phyloP scores from a whole-genome alignment of 2,888 invertebrate genomes.

The Epirrhoe alternata region DNA sequence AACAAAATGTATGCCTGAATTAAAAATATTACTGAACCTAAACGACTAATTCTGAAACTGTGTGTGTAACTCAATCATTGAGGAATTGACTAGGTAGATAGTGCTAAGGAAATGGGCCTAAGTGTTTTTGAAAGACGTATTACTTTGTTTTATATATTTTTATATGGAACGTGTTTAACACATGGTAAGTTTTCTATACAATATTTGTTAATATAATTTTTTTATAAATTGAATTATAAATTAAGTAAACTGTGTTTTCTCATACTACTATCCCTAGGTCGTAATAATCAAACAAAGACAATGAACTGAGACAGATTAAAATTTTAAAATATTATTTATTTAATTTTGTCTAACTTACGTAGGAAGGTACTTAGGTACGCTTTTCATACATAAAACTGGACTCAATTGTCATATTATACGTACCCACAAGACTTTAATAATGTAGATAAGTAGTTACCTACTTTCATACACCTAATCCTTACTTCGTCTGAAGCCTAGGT shows the following conservation, averaged over 20 bases:
- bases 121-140: conserved; percentile 31
- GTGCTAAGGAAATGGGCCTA: conserved; percentile 27
- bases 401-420: too few relatives aligned
- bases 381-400: too few relatives aligned
- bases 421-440: too few relatives aligned
- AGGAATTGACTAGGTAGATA: conserved; percentile 20
- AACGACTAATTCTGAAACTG: background rate
- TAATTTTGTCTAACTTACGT: too few relatives aligned
- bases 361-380: too few relatives aligned
- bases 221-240: too few relatives aligned
- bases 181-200: conserved; percentile 20
- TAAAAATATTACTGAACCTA: background rate
- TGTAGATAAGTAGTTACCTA: too few relatives aligned
- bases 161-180: conserved; percentile 17
- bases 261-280: background rate
- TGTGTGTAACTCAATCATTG: conserved; percentile 1
- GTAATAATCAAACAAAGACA: background rate
- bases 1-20: conserved; percentile 16
- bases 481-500: too few relatives aligned
- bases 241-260: background rate
- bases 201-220: too few relatives aligned
- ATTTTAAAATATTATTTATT: background rate
- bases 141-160: conserved; percentile 26
- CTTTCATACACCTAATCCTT: too few relatives aligned
- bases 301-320: background rate